These are phyloP conservation scores for Drosophila tropicalis DNA, from an alignment of 1,140 invertebrate species.

Conservation along the genomic window DNA sequence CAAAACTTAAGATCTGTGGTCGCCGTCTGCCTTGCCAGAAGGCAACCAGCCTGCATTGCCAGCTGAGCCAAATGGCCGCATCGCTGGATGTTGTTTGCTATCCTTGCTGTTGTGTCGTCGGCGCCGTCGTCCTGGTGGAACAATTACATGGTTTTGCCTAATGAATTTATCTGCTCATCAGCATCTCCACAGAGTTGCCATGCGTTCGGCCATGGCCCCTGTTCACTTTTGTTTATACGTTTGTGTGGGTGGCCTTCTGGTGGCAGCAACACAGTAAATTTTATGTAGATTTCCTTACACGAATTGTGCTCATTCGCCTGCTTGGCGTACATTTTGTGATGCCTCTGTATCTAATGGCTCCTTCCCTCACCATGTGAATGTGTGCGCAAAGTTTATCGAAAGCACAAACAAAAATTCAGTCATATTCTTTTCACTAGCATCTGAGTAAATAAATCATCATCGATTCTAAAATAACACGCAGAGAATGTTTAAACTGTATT, in stretches of 20 bases:
- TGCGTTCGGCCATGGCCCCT: constrained; percentile 43
- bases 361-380: neutral
- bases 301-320: constrained; percentile 79
- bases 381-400: constrained; percentile 65
- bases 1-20: constrained; percentile 67
- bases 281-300: constrained; percentile 82
- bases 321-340: constrained; percentile 58
- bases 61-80: constrained; percentile 62
- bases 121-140: constrained; percentile 69
- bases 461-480: neutral
- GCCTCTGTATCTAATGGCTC: constrained; percentile 14
- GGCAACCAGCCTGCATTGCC: constrained; percentile 40
- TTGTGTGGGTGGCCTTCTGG: constrained; percentile 16
- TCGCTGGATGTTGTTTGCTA: constrained; percentile 31
- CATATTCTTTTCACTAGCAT: neutral
- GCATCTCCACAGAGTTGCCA: constrained; percentile 61
- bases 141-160: constrained; percentile 83
- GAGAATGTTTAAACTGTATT: no score
- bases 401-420: neutral
- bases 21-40: constrained; percentile 55
- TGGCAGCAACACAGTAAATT: constrained; percentile 70
- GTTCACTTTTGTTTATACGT: constrained; percentile 25
- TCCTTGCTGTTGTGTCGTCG: constrained; percentile 44
- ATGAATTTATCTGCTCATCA: constrained; percentile 83
- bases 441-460: neutral